phyloP scores from a whole-genome alignment of 2,113 vertebrate genomes.

The Percopsis transmontana region DNA sequence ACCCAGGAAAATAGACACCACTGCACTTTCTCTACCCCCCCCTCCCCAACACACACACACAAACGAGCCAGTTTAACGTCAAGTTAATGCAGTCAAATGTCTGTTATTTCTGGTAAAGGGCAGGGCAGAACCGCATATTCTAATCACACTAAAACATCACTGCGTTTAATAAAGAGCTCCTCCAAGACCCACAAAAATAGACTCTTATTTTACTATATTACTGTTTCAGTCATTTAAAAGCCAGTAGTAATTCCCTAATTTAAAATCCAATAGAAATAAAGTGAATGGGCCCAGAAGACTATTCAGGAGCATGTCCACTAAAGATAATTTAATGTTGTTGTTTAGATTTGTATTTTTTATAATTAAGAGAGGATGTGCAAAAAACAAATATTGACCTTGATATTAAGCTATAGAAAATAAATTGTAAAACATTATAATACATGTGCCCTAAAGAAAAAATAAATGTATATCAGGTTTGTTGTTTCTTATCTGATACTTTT shows the following conservation, averaged over 20 bases:
- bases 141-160: slow-evolving; percentile 64
- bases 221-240: not conserved
- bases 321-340: no score
- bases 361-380: no score
- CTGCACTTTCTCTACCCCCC: slow-evolving; percentile 60
- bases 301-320: not conserved
- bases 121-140: slow-evolving; percentile 53
- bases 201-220: slow-evolving; percentile 21
- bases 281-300: not conserved
- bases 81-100: slow-evolving; percentile 67
- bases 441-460: no score
- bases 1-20: slow-evolving; percentile 51
- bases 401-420: not conserved
- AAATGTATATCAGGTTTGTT: no score
- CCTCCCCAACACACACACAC: not conserved
- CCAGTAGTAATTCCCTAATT: not conserved
- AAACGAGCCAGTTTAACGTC: slow-evolving; percentile 46
- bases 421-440: not conserved
- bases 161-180: slow-evolving; percentile 55
- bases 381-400: not conserved
- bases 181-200: slow-evolving; percentile 26
- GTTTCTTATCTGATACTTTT: no score
- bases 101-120: slow-evolving; percentile 71
- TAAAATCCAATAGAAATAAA: slow-evolving; percentile 8
- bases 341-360: no score